Evolutionary conservation across 2,797 vertebrate genomes (phyloP), one percentile per base, ranked within the genome.

Genomic region (Coregonus suidteri): DNA sequence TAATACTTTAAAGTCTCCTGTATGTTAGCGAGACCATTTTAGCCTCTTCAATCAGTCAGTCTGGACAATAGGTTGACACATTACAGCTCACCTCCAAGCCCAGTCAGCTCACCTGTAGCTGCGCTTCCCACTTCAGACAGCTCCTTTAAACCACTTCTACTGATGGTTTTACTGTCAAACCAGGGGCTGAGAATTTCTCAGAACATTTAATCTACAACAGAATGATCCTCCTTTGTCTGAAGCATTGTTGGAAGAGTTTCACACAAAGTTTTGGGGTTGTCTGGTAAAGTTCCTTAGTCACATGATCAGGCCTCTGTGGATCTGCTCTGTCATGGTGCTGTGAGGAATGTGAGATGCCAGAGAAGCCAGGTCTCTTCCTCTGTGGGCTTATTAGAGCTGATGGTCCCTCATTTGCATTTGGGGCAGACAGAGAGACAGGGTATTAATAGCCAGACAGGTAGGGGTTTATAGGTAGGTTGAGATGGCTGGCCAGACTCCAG

Each of bases 401-500:
- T 87, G 80, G 74, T 79, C 35, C 41, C 20, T 9, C 20, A 92
- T 93, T 91, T 92, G 82, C 90, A 92, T 90, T 88, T 74, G 54
- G 82, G 87, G 78, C 85, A 89, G 80, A 84, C 79, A 25, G 69
- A 18, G 15, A 41, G 37, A 64, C 67, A 4, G 53, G 67, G 74
- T 74, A 71, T 73, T 35, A 80, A 78, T 65, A 53, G 25, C 31
- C 15, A 4, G 51, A 20, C 25, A 20, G n/a, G 72, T 51, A 3
- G n/a, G 37, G 71, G 41, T 47, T 47, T 47, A 13, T 79, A 25
- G 56, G 71, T 72, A 77, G 66, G 52, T 69, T 71, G 37, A 54
- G 53, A 77, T 1, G 70, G 73, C 73, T 64, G 3, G 3, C 2
- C 41, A 47, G 41, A 47, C 11, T 47, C 41, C 41, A 47, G 41